These are phyloP conservation scores for Drosophila tsacasi DNA, from an alignment of 1,140 invertebrate species.

Conservation along the genomic window DNA sequence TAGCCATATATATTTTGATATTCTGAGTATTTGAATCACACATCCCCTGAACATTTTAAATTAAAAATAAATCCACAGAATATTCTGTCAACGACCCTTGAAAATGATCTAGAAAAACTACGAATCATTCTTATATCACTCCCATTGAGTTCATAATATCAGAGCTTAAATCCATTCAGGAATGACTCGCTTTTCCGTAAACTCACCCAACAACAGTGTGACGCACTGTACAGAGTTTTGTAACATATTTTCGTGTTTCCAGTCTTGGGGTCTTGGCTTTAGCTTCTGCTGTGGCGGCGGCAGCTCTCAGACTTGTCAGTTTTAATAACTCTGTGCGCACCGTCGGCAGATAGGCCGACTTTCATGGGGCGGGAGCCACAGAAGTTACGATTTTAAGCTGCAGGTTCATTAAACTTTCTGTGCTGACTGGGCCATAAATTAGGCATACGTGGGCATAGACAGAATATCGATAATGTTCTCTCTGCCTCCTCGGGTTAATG, in stretches of 20 bases:
- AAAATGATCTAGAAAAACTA: background rate
- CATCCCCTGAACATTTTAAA: background rate
- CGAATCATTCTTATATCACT: background rate
- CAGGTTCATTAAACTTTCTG: conserved; percentile 68
- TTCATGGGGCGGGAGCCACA: conserved; percentile 34
- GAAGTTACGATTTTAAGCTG: conserved; percentile 54
- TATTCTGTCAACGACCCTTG: background rate
- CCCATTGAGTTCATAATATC: background rate
- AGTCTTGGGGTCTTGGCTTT: conserved; percentile 14
- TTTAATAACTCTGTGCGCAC: conserved; percentile 43
- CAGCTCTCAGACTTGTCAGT: conserved; percentile 33
- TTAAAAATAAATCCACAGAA: too few relatives aligned
- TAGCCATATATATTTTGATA: background rate
- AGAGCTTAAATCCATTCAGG: background rate
- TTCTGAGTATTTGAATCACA: background rate
- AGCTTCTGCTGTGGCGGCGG: conserved; percentile 16
- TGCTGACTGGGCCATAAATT: conserved; percentile 59
- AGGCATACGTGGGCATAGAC: conserved; percentile 35
- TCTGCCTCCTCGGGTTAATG: conserved; percentile 12
- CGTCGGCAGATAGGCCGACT: conserved; percentile 18
- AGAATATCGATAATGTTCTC: conserved; percentile 46
- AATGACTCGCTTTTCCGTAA: conserved; percentile 5
- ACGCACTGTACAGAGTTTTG: conserved; percentile 28
- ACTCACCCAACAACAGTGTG: background rate
- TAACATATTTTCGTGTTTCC: conserved; percentile 22